A percentile compares a stretch with the other conserved stretches of the same genome.
phyloP scores from a whole-genome alignment of 2,888 invertebrate species.

The Amorpha juglandis region DNA sequence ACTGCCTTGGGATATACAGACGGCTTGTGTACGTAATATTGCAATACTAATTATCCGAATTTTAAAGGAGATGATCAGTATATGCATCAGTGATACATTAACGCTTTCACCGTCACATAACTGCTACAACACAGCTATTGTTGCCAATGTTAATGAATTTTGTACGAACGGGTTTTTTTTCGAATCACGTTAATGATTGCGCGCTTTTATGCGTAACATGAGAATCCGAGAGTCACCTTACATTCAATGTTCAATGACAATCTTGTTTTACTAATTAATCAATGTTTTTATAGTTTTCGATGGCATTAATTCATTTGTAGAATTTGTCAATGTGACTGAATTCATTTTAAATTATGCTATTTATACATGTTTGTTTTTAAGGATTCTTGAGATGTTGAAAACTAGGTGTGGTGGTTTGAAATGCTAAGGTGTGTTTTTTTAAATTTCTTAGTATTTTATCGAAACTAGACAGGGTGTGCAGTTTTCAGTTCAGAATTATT shows the following conservation, averaged over 20 bases:
- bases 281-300: not conserved
- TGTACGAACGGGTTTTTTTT: conserved; percentile 17
- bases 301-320: not conserved
- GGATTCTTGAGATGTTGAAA: too few species aligned
- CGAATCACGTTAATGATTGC: not conserved
- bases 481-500: too few species aligned
- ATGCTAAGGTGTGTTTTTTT: too few species aligned
- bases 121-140: conserved; percentile 26
- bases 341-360: not conserved
- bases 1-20: too few species aligned
- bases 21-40: too few species aligned
- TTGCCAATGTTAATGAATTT: conserved; percentile 26
- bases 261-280: not conserved
- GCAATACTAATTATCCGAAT: conserved; percentile 16
- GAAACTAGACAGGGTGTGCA: too few species aligned
- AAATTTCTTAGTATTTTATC: too few species aligned
- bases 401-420: too few species aligned
- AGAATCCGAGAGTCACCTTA: not conserved
- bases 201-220: not conserved
- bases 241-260: not conserved
- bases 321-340: not conserved
- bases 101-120: conserved; percentile 35
- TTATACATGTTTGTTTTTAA: not conserved
- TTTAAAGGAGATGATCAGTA: conserved; percentile 60
- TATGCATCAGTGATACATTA: conserved; percentile 48